Evolutionary conservation across 2,797 vertebrate genomes (phyloP), one percentile per base, ranked within the genome.

Genomic region (Squalus acanthias): DNA sequence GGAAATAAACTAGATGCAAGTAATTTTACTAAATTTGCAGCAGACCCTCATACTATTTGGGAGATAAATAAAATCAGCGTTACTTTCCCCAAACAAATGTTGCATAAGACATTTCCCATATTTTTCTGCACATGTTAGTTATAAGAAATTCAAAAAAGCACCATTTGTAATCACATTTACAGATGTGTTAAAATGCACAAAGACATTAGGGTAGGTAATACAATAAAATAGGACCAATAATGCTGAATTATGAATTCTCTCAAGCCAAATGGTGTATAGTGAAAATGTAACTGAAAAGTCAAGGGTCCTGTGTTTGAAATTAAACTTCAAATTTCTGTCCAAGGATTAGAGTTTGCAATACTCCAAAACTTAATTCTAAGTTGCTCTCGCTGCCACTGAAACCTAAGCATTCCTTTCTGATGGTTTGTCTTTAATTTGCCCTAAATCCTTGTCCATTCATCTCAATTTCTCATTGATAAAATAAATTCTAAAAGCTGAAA

Each of bases 31-130:
- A 50, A 22, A 67, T 67, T 67, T 53, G 20, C 26, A 95, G 3
- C 46, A 76, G 53, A 0, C 0, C 53, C 60, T 29, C 7, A 39
- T 1, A 17, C 50, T 6, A 0, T 0, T 1, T 65, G 0, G 0
- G 0, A 17, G 3, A 72, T 8, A 53, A 0, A 20, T 70, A 91
- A 67, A 67, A 76, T 24, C 39, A 76, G 15, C 29, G 5, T 95
- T 33, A 20, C 22, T 79, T 96, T 20, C 20, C 65, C 65, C n/a
- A 24, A 69, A 69, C 17, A 26, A 69, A 91, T 33, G 53, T 8
- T 46, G 5, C 17, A 3, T 3, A 65, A 60, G 60, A 67, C 10
- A 85, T 85, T 85, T 50, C 82, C 82, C 46, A 65, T 17, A 63
- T 63, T 65, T n/a, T 67, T 7, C 7, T 92, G 60, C 9, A 33